These are phyloP conservation scores for Oreochromis niloticus DNA, from an alignment of 2,113 vertebrate genomes.

Conservation along the genomic window DNA sequence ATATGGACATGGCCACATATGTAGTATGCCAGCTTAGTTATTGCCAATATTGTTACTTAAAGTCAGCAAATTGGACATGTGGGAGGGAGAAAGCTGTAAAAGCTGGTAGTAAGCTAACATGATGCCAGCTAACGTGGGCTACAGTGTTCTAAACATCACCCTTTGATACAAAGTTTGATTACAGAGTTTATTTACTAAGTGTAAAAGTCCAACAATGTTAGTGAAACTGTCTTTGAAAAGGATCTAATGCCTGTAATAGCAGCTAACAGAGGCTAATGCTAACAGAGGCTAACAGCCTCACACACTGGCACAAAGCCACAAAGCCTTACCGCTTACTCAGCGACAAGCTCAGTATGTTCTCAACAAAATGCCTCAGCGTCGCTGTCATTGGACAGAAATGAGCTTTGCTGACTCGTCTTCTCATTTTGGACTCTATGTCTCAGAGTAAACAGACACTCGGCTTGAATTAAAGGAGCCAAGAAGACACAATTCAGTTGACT, in stretches of 20 bases:
- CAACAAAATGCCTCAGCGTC: neutral
- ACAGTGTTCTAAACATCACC: neutral
- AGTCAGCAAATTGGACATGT: neutral
- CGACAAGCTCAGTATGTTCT: neutral
- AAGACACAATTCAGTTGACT: neutral
- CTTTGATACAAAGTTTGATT: neutral
- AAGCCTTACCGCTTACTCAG: neutral
- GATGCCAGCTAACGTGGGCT: neutral
- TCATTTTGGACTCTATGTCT: neutral
- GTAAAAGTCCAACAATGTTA: neutral
- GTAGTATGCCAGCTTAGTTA: neutral
- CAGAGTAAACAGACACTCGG: neutral
- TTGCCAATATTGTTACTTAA: neutral
- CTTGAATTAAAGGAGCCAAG: neutral
- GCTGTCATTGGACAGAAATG: neutral
- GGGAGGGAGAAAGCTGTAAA: neutral
- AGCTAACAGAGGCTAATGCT: rapidly evolving
- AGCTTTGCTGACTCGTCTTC: neutral
- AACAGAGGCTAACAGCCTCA: neutral
- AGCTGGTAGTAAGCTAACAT: neutral
- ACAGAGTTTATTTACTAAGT: neutral
- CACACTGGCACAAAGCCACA: neutral
- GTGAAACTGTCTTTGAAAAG: neutral
- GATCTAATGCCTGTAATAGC: neutral
- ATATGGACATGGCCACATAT: neutral